Evolutionary conservation across 2,888 invertebrate species (phyloP).

Genomic region (Conchocele bisecta): DNA sequence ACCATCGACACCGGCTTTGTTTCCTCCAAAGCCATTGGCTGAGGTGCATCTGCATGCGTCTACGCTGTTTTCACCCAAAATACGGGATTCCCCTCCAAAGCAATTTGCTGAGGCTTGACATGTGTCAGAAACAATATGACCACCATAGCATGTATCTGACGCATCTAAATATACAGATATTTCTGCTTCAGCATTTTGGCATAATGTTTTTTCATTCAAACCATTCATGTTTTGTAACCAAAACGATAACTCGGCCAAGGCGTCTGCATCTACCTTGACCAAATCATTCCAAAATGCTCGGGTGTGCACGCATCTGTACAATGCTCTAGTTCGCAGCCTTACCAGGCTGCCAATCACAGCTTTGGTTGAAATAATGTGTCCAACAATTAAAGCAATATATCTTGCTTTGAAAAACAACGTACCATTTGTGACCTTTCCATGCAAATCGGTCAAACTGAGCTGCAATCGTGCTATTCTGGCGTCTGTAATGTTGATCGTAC

Average conservation of each 20-base stretch:
- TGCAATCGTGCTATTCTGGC: too few relatives aligned
- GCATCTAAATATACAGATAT: slow-evolving; percentile 7
- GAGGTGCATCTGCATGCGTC: too few relatives aligned
- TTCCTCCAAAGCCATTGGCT: too few relatives aligned
- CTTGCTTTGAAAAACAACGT: too few relatives aligned
- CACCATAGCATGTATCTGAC: slow-evolving; percentile 4
- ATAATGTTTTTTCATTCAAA: background rate
- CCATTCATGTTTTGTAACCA: slow-evolving; percentile 12
- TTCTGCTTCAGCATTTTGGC: background rate
- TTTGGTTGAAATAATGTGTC: slow-evolving; percentile 12
- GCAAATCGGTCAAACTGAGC: too few relatives aligned
- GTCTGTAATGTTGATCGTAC: too few relatives aligned
- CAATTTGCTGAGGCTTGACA: background rate
- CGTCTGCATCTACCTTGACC: background rate
- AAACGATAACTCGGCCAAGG: background rate
- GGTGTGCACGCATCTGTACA: slow-evolving; percentile 17
- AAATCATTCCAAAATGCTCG: slow-evolving; percentile 15
- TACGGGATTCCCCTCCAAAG: too few relatives aligned
- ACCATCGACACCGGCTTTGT: too few relatives aligned
- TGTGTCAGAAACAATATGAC: slow-evolving; percentile 6
- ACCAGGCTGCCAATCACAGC: slow-evolving; percentile 2
- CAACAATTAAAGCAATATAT: background rate
- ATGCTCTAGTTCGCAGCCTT: slow-evolving; percentile 1
- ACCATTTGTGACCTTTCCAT: too few relatives aligned
- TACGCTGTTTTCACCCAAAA: too few relatives aligned